Conservation (phyloP, 2,888 invertebrate species). For the Ormyrus thymus region DNA sequence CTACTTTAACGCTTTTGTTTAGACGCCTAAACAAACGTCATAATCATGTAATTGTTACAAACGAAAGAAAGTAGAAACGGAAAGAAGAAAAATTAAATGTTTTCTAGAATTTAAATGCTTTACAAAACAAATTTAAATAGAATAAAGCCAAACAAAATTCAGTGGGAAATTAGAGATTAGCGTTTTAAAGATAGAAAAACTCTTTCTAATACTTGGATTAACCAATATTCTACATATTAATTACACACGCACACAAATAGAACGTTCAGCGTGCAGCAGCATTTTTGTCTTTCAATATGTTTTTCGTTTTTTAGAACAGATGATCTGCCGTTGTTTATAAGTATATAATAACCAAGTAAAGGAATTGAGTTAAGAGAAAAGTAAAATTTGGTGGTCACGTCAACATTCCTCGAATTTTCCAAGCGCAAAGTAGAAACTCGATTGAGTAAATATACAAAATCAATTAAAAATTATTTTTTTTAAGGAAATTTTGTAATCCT, state of each 20-base stretch:
- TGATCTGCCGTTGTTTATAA: slow-evolving; percentile 7
- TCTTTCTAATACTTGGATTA: slow-evolving; percentile 51
- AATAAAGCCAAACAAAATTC: slow-evolving; percentile 13
- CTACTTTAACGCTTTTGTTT: slow-evolving; percentile 39
- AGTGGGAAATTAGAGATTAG: slow-evolving; percentile 45
- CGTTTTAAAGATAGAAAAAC: slow-evolving; percentile 25
- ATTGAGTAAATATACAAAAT: slow-evolving; percentile 13
- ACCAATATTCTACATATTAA: slow-evolving; percentile 41
- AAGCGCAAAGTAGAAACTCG: neutral
- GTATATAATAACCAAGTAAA: neutral
- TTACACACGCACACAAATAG: neutral
- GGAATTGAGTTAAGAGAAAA: slow-evolving; percentile 19
- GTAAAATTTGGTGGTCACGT: slow-evolving; percentile 24
- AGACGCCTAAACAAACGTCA: slow-evolving; percentile 32
- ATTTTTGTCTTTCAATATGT: slow-evolving; percentile 40
- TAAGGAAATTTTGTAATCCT: slow-evolving; percentile 11
- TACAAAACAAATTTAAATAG: neutral
- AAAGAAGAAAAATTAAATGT: slow-evolving; percentile 37
- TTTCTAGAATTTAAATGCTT: slow-evolving; percentile 16
- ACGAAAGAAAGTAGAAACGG: slow-evolving; percentile 25
- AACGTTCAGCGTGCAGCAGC: slow-evolving; percentile 34
- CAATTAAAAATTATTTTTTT: slow-evolving; percentile 17
- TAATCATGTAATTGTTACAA: slow-evolving; percentile 47
- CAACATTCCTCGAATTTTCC: slow-evolving; percentile 38
- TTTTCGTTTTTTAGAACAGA: slow-evolving; percentile 32